Conservation (phyloP, 2,888 invertebrate genomes). For the Luperina nickerlii region DNA sequence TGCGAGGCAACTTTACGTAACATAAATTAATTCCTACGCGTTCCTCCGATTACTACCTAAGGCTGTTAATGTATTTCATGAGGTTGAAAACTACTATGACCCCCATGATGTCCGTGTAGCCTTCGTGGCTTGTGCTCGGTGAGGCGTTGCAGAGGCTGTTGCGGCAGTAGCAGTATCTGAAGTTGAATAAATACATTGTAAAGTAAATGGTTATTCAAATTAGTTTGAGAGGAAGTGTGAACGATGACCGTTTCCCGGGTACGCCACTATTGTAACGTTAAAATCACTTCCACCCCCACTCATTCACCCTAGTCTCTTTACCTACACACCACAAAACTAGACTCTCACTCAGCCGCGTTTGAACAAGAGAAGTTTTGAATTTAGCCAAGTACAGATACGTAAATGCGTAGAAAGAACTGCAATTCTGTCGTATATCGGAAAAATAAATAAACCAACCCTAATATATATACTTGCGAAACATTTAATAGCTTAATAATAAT, state of each 20-base stretch:
- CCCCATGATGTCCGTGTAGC: slow-evolving; percentile 91
- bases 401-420: background rate
- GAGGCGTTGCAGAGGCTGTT: slow-evolving; percentile 93
- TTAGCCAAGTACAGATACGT: background rate
- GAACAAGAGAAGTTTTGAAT: background rate
- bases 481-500: background rate
- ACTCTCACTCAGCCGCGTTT: no score
- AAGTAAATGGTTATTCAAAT: background rate
- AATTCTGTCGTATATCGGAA: background rate
- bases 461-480: background rate
- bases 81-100: slow-evolving; percentile 91
- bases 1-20: slow-evolving; percentile 52
- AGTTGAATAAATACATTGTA: slow-evolving; percentile 60
- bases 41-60: slow-evolving; percentile 78
- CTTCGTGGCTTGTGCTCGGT: slow-evolving; percentile 84
- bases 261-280: background rate
- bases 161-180: slow-evolving; percentile 94
- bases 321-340: no score
- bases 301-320: no score
- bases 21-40: slow-evolving; percentile 59
- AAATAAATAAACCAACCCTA: background rate
- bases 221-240: background rate
- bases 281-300: no score
- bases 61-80: slow-evolving; percentile 91
- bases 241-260: background rate